These are phyloP conservation scores for Microcebus ravelobensis DNA, from an alignment of 2,113 vertebrate genomes.

Conservation along the genomic window DNA sequence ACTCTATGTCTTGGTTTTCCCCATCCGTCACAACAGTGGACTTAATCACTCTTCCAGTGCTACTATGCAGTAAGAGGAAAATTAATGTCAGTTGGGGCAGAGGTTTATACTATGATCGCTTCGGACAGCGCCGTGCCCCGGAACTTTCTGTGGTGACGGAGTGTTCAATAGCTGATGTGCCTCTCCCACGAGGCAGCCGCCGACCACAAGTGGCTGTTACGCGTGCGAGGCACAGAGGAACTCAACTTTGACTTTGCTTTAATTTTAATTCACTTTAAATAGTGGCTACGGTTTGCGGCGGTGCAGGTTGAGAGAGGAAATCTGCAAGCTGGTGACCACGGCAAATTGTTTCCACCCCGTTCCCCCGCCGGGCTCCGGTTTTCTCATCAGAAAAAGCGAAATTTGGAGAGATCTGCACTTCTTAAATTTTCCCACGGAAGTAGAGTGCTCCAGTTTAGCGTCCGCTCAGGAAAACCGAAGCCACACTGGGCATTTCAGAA, in stretches of 20 bases:
- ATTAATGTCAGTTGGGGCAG: too few relatives aligned
- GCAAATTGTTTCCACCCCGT: neutral
- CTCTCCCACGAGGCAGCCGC: accelerated
- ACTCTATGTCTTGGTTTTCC: neutral
- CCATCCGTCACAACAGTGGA: neutral
- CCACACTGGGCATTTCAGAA: neutral
- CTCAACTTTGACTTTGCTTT: neutral
- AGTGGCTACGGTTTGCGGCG: accelerated
- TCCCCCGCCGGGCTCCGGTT: too few relatives aligned
- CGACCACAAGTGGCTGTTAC: neutral
- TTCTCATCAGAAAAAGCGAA: neutral
- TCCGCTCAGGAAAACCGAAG: neutral
- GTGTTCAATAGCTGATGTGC: accelerated
- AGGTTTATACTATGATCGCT: neutral
- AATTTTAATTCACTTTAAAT: neutral
- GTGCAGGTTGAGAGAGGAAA: too few relatives aligned
- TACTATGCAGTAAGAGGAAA: neutral
- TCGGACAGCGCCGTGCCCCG: accelerated
- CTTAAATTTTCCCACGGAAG: neutral
- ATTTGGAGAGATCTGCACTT: neutral
- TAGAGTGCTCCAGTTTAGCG: too few relatives aligned
- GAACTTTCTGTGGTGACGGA: too few relatives aligned
- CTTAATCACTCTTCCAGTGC: neutral
- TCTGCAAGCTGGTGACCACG: neutral
- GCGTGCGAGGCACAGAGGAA: too few relatives aligned